These are phyloP conservation scores for Larimichthys crocea DNA, from an alignment of 2,113 vertebrate genomes.

Conservation along the genomic window DNA sequence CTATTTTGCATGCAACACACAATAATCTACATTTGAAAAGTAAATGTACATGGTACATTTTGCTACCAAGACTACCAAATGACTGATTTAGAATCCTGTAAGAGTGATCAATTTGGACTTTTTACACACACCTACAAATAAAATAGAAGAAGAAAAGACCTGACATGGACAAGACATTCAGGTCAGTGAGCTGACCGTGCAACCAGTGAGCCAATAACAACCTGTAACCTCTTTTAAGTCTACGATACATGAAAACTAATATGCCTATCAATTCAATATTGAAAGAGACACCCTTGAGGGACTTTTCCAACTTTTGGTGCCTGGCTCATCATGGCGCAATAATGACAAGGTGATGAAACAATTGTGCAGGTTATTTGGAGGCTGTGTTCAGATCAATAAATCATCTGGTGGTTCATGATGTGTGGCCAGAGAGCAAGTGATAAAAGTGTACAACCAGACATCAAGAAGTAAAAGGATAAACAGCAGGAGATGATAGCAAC, in stretches of 20 bases:
- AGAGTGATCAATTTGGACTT: background rate
- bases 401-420: constrained; percentile 78
- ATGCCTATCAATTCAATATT: constrained; percentile 57
- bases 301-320: constrained; percentile 67
- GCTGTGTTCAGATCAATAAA: constrained; percentile 83
- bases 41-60: background rate
- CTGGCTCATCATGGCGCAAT: constrained; percentile 78
- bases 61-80: background rate
- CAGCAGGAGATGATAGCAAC: constrained; percentile 27
- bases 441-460: constrained; percentile 52
- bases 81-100: background rate
- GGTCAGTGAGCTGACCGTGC: constrained; percentile 49
- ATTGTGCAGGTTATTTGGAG: constrained; percentile 82
- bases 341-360: constrained; percentile 83
- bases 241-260: constrained; percentile 65
- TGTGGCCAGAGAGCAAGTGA: constrained; percentile 63
- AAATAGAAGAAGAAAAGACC: constrained; percentile 9
- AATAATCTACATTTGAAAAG: background rate
- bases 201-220: constrained; percentile 57
- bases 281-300: constrained; percentile 75
- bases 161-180: constrained; percentile 27
- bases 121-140: constrained; percentile 23
- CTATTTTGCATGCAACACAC: background rate
- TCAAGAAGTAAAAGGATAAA: constrained; percentile 48
- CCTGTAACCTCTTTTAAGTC: constrained; percentile 53